Evolutionary conservation across 2,888 invertebrate genomes (phyloP), one percentile per base, ranked within the genome.

Genomic region (Oxytorus armatus): DNA sequence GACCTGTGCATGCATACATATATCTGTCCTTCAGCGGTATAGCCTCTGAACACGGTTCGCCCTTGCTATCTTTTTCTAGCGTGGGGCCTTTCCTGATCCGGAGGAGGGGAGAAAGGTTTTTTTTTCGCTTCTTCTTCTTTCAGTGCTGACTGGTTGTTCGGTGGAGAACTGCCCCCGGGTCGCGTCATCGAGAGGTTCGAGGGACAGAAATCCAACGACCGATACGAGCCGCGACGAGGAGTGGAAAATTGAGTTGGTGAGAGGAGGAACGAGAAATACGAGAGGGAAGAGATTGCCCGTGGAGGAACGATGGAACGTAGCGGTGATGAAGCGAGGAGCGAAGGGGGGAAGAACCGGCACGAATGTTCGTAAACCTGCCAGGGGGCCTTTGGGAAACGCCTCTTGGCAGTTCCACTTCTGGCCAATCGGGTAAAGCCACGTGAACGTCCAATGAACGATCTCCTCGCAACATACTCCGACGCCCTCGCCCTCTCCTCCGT

Each of bases 381-480:
- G 75, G 65, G 79, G 59, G 63, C 66, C 29, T 33, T 68, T 47
- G 82, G 87, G 89, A 77, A 85, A 86, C 92, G 92, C 92, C 92
- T 89, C 89, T 90, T 89, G 91, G 90, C 84, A 87, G 90, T 88
- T 61, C 88, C 89, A 75, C 65, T 53, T 75, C 75, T 83, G 83
- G 82, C 89, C 89, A 89, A 89, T 89, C 88, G 82, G 70, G 82
- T 80, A 55, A 72, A 69, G 74, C 83, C 80, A 85, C 85, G 84
- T 65, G 79, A 21, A 69, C 88, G 84, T 87, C 92, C 91, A 92
- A 92, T 91, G 87, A 84, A 83, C 88, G 86, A 75, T 83, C 86
- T 69, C 44, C 61, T 68, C 68, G 90, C 90, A 90, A 61, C 73
- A 89, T 91, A 91, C 91, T 92, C 92, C 92, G 90, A 91, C 90